Conservation (phyloP, 2,797 vertebrate species). For the Cephalopachus bancanus region DNA sequence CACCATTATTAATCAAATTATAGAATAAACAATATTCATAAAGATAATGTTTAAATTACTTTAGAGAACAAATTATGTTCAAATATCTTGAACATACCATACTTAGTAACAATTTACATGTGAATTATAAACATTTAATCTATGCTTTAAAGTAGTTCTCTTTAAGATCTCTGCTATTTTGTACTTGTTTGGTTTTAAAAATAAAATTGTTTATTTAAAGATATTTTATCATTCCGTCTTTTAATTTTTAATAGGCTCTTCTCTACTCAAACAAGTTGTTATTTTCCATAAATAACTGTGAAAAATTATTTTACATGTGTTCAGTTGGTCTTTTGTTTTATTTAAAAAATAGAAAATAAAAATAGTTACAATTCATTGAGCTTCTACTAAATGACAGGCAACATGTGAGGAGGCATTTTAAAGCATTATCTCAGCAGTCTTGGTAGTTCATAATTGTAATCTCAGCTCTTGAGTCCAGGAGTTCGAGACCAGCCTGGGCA, state of each 20-base stretch:
- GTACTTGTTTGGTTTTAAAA: slow-evolving; percentile 64
- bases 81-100: slow-evolving; percentile 64
- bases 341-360: background rate
- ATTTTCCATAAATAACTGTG: slow-evolving; percentile 51
- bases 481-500: no score
- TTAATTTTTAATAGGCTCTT: slow-evolving; percentile 55
- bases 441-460: no score
- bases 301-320: slow-evolving; percentile 38
- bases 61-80: slow-evolving; percentile 77
- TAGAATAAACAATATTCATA: slow-evolving; percentile 78
- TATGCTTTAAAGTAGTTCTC: slow-evolving; percentile 51
- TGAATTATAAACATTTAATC: slow-evolving; percentile 77
- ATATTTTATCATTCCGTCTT: background rate
- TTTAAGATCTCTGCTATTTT: slow-evolving; percentile 49
- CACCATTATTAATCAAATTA: slow-evolving; percentile 77
- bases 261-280: slow-evolving; percentile 6
- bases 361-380: background rate
- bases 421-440: background rate
- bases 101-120: slow-evolving; percentile 79
- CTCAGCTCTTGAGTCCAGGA: no score
- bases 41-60: slow-evolving; percentile 81
- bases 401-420: background rate
- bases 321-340: slow-evolving; percentile 53
- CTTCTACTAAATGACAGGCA: background rate
- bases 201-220: slow-evolving; percentile 58